A percentile compares a stretch with the other conserved stretches of the same genome.
These are phyloP conservation scores for Trypoxylon attenuatum DNA, from an alignment of 2,888 invertebrate species.

Conservation along the genomic window DNA sequence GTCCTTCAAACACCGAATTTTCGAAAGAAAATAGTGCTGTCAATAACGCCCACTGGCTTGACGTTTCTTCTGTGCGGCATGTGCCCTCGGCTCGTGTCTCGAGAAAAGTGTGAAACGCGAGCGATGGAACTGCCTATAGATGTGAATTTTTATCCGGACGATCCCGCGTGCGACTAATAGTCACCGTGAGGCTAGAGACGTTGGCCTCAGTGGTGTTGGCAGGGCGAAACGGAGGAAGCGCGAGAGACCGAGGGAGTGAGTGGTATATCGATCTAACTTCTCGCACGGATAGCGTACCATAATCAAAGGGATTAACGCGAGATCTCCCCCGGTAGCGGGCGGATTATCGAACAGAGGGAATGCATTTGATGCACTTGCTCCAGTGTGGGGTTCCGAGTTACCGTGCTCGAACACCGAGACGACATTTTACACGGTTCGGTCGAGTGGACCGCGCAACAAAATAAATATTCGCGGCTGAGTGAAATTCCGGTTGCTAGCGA, in stretches of 20 bases:
- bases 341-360: conserved; percentile 21
- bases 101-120: no score
- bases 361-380: conserved; percentile 1
- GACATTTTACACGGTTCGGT: neutral
- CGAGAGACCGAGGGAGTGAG: no score
- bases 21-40: no score
- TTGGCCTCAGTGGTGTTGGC: no score
- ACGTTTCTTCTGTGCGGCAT: no score
- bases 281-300: conserved; percentile 3
- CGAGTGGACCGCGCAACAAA: neutral
- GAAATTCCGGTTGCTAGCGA: neutral
- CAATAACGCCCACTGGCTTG: no score
- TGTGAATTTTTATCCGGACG: neutral
- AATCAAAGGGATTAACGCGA: conserved; percentile 29
- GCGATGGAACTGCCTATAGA: no score
- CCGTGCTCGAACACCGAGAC: neutral
- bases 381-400: neutral
- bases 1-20: no score
- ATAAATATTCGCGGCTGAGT: neutral
- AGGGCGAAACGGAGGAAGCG: no score
- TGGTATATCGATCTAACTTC: conserved; percentile 9
- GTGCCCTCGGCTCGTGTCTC: no score
- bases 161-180: neutral
- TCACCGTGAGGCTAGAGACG: no score
- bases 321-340: conserved; percentile 6